Evolutionary conservation across 2,797 vertebrate species (phyloP), one percentile per base, ranked within the genome.

Genomic region (Bovichtus diacanthus): DNA sequence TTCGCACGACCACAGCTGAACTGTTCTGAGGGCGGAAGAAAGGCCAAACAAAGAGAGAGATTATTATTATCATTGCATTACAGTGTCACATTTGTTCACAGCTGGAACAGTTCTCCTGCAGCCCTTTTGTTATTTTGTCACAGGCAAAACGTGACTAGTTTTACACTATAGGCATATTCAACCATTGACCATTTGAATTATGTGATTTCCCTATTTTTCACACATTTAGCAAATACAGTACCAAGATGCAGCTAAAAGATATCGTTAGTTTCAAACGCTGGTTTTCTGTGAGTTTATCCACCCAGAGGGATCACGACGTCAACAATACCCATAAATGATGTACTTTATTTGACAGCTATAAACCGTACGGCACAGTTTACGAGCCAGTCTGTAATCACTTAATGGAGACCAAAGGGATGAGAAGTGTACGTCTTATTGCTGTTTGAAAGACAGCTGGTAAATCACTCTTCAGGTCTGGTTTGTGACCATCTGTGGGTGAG

Each of bases 1-100:
- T 47, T 64, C 65, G 93, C 72, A 7, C 5, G 74, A 19, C 95
- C 95, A 59, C 95, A 96, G 70, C 94, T 90, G 81, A 93, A 94
- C 0, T 38, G 41, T 29, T 10, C 94, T 95, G 85, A 64, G 19
- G 44, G 62, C 6, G 19, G 19, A 49, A 59, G 13, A 23, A 34
- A 47, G 6, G 6, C 9, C 47, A 71, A 54, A 39, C 0, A 65
- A 59, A 77, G 4, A 56, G 1, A 19, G 2, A 53, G 7, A 18
- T 4, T 46, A 53, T 0, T 2, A 38, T n/a, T 41, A 2, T 50
- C 10, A 39, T 43, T 15, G 47, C 11, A 51, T 34, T 23, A 34
- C 31, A 50, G 23, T 12, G 5, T 65, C 10, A 46, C 2, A 27
- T 18, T 46, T 56, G 2, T 49, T 34, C 50, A 47, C 27, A 62